Percentiles rank a stretch among this genome's conserved stretches.
Conservation (phyloP, 1,140 invertebrate genomes). For the Lineus longissimus region DNA sequence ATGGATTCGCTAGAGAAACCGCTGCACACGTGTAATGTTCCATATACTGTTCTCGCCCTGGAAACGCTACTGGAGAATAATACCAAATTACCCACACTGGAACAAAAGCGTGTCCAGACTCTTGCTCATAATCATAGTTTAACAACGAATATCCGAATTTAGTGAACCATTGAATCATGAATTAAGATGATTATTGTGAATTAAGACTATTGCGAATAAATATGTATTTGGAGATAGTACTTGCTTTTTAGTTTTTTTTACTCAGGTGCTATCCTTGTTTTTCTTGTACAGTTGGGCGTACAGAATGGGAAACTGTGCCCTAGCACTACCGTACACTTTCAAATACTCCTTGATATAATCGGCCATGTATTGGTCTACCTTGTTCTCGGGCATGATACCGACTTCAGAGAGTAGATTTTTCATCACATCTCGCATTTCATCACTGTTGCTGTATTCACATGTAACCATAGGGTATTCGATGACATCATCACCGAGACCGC, state of each 20-base stretch:
- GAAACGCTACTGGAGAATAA: constrained; percentile 7
- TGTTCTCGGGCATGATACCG: not conserved
- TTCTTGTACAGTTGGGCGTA: not conserved
- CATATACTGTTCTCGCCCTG: not conserved
- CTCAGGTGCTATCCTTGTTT: not conserved
- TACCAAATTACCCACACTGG: constrained; percentile 2
- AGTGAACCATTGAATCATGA: not conserved
- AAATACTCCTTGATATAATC: not conserved
- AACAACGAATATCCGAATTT: constrained; percentile 5
- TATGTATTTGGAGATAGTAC: too few species aligned
- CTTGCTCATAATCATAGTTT: constrained; percentile 6
- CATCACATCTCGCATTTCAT: not conserved
- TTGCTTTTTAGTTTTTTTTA: not conserved
- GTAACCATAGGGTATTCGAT: not conserved
- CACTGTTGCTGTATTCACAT: not conserved
- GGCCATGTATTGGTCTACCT: not conserved
- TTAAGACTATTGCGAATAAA: not conserved
- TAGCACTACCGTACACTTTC: not conserved
- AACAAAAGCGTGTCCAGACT: constrained; percentile 2
- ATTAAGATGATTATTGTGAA: not conserved
- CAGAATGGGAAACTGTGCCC: not conserved
- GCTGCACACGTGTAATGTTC: constrained; percentile 6
- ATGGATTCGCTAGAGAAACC: constrained; percentile 6
- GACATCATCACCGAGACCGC: not conserved
- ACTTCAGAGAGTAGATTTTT: not conserved